Evolutionary conservation across 1,140 invertebrate genomes (phyloP).

Genomic region (Marisa cornuarietis): DNA sequence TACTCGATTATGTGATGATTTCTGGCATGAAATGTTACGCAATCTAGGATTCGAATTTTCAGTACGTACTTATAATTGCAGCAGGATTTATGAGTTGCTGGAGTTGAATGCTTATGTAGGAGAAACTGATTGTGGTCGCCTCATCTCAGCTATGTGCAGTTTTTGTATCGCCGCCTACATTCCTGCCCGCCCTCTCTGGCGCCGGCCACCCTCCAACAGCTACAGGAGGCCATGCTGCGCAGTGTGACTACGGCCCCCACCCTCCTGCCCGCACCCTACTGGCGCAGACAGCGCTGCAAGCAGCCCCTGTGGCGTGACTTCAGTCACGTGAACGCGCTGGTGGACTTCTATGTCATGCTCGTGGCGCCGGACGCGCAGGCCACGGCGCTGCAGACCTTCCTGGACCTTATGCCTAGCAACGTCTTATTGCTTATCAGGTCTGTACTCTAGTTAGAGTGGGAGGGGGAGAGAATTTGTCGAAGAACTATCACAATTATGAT

Average conservation of each 20-base stretch:
- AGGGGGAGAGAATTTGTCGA: neutral
- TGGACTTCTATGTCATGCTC: constrained; percentile 42
- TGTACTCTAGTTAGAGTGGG: neutral
- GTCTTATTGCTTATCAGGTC: constrained; percentile 44
- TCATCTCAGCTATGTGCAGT: constrained; percentile 14
- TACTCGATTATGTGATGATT: too few relatives aligned
- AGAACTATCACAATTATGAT: neutral
- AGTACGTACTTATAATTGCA: too few relatives aligned
- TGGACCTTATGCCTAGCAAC: constrained; percentile 48
- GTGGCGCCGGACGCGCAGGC: constrained; percentile 18
- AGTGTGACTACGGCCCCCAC: constrained; percentile 42
- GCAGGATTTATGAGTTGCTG: too few relatives aligned
- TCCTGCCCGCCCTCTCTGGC: neutral
- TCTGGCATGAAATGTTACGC: too few relatives aligned
- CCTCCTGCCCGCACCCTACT: constrained; percentile 35
- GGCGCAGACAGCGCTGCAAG: constrained; percentile 11
- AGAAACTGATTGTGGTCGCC: too few relatives aligned
- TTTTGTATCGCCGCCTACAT: constrained; percentile 1
- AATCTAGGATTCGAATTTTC: too few relatives aligned
- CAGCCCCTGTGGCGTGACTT: constrained; percentile 40
- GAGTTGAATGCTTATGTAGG: too few relatives aligned
- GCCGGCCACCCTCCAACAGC: constrained; percentile 2
- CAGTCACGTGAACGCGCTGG: constrained; percentile 40
- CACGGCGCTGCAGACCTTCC: constrained; percentile 36
- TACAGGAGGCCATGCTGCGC: constrained; percentile 35